Base-by-base conservation (phyloP, 1,140 invertebrate genomes). In the Idris sp. region DNA sequence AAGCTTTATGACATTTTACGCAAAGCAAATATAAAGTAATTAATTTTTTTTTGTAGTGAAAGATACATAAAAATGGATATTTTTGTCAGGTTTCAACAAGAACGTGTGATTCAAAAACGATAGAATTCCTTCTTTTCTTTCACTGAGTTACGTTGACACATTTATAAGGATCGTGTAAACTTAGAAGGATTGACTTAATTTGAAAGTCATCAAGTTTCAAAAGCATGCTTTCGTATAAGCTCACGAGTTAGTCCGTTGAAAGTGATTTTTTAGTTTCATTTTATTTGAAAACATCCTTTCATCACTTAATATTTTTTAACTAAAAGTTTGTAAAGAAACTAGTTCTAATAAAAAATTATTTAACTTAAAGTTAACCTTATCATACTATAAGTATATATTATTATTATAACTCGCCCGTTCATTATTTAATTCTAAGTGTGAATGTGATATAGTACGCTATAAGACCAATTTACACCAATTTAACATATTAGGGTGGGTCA, bases 101-200 rank as follows among this genome's bases (percentile, higher is more conserved):
- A 16, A 30, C 38, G 10, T 54, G 31, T 58, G 51, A 68, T 19
- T 8, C 38, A 28, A 49, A 58, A n/a, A n/a, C n/a, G n/a, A n/a
- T n/a, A 56, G 46, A 43, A 58, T 11, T 25, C 31, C n/a, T 40
- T 53, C 19, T 46, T 46, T 59, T 58, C 25, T 16, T 53, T 41
- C 36, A 40, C 44, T 15, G 36, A 35, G 33, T 58, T 33, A 41
- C 14, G 41, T 36, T 43, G 16, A 44, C 41, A 14, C 31, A 48
- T 53, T 51, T 41, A 28, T 51, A 64, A 65, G 53, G 53, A 41
- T 61, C 22, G 31, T 46, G 44, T 31, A 30, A 16, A 73, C 69
- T 73, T 65, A 65, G 31, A 25, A 41, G 46, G 69, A 73, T 73
- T 73, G 53, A 73, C 59, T 65, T 73, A 58, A 73, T 65, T 73